Percentiles rank a stretch among this genome's conserved stretches.
phyloP scores from a whole-genome alignment of 1,140 invertebrate genomes.

The Dryas iulia region DNA sequence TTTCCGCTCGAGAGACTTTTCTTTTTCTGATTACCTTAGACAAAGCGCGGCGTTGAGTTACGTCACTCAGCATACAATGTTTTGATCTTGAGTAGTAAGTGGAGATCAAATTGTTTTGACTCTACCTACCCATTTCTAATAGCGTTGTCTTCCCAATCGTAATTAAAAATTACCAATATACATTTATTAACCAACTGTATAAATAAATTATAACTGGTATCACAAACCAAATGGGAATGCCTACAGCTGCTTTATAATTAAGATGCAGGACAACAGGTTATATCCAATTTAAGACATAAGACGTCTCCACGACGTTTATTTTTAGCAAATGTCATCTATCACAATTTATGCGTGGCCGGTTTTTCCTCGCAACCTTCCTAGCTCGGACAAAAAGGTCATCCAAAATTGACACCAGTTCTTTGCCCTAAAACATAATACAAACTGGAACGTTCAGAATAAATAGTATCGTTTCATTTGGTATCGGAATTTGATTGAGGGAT shows the following conservation, averaged over 20 bases:
- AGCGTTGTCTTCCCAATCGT: no score
- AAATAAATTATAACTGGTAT: no score
- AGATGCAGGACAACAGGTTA: neutral
- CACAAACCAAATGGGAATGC: neutral
- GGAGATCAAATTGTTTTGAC: no score
- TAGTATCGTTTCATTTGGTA: constrained; percentile 28
- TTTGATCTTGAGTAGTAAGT: no score
- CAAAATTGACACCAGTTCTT: neutral
- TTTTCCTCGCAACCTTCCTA: neutral
- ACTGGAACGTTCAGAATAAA: constrained; percentile 22
- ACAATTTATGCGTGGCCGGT: neutral
- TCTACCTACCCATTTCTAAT: no score
- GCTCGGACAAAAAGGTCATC: neutral
- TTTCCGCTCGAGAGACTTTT: no score
- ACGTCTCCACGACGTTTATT: neutral
- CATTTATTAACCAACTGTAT: no score
- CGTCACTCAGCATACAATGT: no score
- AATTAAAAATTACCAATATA: no score
- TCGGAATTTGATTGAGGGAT: constrained; percentile 36
- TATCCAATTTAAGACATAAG: no score
- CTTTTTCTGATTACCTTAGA: no score
- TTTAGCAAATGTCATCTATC: neutral
- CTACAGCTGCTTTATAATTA: neutral
- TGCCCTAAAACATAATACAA: neutral
- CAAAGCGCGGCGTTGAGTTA: no score